Conservation (phyloP, 2,888 invertebrate species). For the Copidosoma aretas region DNA sequence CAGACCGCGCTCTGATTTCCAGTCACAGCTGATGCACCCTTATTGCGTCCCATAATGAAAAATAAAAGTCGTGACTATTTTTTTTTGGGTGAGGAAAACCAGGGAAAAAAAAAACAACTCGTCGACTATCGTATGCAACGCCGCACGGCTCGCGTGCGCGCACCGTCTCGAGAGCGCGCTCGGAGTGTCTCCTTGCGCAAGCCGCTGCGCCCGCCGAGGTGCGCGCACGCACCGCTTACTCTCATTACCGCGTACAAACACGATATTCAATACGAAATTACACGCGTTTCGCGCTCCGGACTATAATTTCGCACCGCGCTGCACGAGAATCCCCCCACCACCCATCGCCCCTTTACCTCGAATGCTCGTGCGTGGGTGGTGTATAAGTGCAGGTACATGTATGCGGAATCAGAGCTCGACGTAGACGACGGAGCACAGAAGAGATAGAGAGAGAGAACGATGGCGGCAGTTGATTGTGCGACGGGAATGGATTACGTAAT, state of each 20-base stretch:
- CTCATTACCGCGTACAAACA: neutral
- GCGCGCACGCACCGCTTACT: neutral
- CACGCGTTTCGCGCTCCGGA: neutral
- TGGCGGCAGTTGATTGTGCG: slow-evolving; percentile 29
- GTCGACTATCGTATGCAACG: neutral
- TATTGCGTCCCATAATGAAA: too few relatives aligned
- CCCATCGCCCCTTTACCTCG: too few relatives aligned
- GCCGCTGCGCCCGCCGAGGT: too few relatives aligned
- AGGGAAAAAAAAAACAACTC: too few relatives aligned
- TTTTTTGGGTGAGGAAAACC: too few relatives aligned
- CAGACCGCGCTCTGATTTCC: too few relatives aligned
- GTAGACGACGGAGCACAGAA: neutral
- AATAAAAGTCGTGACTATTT: too few relatives aligned
- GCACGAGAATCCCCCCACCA: neutral
- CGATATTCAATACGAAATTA: slow-evolving; percentile 12
- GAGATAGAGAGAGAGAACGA: neutral
- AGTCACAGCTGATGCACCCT: too few relatives aligned
- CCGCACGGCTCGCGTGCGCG: neutral
- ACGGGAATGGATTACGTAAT: slow-evolving; percentile 39
- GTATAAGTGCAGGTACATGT: too few relatives aligned
- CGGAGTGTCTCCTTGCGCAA: neutral
- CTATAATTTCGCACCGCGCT: neutral
- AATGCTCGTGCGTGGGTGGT: too few relatives aligned
- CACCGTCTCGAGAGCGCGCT: neutral
- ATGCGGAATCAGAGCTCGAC: too few relatives aligned